phyloP scores from a whole-genome alignment of 2,113 vertebrate genomes.

The Stomatorhinus ivindoensis region DNA sequence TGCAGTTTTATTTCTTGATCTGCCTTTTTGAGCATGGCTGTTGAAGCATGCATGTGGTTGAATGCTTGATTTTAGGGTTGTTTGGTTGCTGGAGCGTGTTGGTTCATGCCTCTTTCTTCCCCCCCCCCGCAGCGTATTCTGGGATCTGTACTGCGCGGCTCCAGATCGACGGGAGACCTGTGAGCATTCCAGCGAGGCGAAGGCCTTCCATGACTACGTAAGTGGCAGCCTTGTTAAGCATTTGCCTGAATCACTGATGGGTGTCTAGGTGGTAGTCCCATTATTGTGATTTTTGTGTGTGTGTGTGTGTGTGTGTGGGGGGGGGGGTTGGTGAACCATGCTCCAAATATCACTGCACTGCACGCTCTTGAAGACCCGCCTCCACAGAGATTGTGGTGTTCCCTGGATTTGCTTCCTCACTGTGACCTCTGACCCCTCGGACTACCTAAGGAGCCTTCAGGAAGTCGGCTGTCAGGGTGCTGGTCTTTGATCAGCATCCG shows the following conservation, averaged over 20 bases:
- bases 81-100: not conserved
- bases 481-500: conserved; percentile 45
- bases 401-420: conserved; percentile 33
- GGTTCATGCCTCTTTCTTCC: conserved; percentile 20
- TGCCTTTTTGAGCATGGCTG: not conserved
- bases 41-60: not conserved
- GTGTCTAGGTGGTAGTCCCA: not conserved
- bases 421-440: conserved; percentile 29
- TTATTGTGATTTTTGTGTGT: not conserved
- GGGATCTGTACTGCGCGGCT: conserved; percentile 87
- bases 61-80: not conserved
- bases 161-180: conserved; percentile 82
- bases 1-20: not conserved
- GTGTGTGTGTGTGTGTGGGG: no score
- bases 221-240: conserved; percentile 55
- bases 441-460: conserved; percentile 30
- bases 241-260: not conserved
- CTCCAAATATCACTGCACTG: not conserved
- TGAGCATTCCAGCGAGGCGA: conserved; percentile 83
- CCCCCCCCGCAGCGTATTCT: conserved; percentile 70
- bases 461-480: conserved; percentile 40
- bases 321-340: not conserved
- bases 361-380: not conserved
- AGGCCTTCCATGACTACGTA: conserved; percentile 83
- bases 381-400: conserved; percentile 20